Base-by-base conservation (phyloP, 1,140 invertebrate genomes). In the Helicoverpa armigera region DNA sequence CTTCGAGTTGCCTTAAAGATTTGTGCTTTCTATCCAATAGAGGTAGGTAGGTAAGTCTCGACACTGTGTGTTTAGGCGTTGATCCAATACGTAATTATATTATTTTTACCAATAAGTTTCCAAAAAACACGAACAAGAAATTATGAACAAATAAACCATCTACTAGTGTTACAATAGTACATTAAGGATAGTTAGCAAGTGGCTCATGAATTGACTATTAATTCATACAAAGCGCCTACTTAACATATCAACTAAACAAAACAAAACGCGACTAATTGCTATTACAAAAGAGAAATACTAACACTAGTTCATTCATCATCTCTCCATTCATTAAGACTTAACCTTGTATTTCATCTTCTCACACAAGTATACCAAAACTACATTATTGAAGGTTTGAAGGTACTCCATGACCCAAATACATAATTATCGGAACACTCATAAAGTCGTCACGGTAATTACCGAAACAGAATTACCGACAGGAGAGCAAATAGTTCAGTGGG, bases 401-500 rank as follows among this genome's bases (percentile, higher is more conserved):
- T 18, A 69, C 43, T 31, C 63, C 63, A 7, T 72, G 69, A 72
- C 69, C 69, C 1, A 31, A 13, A 29, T 10, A 18, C 23, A 31
- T 54, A 72, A 72, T 72, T 72, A 72, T 31, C 69, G 16, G 50
- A 13, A 9, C 69, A 69, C 50, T 72, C 48, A 70, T 54, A 31
- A 12, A 54, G 11, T 54, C 67, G 29, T 70, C 23, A 72, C 13
- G 23, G 14, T 72, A 72, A 72, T 72, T 29, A 72, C 69, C 69
- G 29, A 54, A 53, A 29, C 18, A 13, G 7, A 51, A 51, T 53
- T 54, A 54, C 67, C 67, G n/a, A 1, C 23, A 31, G 43, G 13
- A 72, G 69, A 54, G 69, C 50, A 54, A 72, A 72, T 72, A n/a
- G 69, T 72, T 72, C 69, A 72, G 23, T 72, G 9, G 69, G 69